phyloP scores from a whole-genome alignment of 2,888 invertebrate genomes.

The Atrina japonica region DNA sequence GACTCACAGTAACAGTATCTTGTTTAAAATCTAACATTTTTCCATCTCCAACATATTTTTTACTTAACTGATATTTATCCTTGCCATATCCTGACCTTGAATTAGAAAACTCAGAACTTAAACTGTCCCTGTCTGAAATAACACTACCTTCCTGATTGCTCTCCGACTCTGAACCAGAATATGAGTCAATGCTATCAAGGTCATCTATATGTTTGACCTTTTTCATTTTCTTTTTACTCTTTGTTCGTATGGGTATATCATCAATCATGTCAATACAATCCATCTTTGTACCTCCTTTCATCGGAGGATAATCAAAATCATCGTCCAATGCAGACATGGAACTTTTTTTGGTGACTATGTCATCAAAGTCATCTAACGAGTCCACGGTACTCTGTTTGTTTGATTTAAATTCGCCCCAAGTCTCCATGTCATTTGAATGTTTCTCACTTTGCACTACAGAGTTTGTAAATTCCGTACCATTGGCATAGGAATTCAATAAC shows the following conservation, averaged over 20 bases:
- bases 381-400: conserved; percentile 13
- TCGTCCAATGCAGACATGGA: conserved; percentile 15
- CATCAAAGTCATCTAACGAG: conserved; percentile 41
- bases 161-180: conserved; percentile 28
- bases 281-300: conserved; percentile 52
- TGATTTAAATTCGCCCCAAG: background rate
- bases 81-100: conserved; percentile 13
- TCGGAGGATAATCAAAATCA: conserved; percentile 27
- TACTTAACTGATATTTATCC: background rate
- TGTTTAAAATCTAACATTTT: conserved; percentile 1
- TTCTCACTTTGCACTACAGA: background rate
- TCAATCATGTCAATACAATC: conserved; percentile 43
- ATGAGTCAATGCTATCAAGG: conserved; percentile 55
- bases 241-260: conserved; percentile 42
- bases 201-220: conserved; percentile 44
- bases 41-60: background rate
- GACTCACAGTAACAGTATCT: conserved; percentile 44
- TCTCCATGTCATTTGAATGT: background rate
- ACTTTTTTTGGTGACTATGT: conserved; percentile 5
- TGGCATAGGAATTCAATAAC: background rate
- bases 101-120: conserved; percentile 26
- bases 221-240: conserved; percentile 28
- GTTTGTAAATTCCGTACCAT: too few relatives aligned
- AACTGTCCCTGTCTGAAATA: conserved; percentile 29
- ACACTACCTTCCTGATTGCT: conserved; percentile 28